Evolutionary conservation across 2,888 invertebrate genomes (phyloP).

Genomic region (Drosophila eohydei): DNA sequence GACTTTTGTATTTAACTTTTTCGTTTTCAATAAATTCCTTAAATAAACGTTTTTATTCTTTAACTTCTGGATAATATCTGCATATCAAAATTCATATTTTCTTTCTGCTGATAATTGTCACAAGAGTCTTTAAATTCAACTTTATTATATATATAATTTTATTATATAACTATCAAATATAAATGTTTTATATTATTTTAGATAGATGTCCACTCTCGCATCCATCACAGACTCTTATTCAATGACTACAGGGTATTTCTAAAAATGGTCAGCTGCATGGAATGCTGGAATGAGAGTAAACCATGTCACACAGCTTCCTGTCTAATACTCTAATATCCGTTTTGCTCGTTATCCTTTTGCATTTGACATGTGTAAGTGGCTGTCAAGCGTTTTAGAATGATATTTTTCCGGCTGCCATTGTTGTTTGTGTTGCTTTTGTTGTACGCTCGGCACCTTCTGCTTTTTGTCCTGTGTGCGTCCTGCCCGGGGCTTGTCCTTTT

Average conservation of each 20-base stretch:
- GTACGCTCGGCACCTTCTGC: constrained; percentile 58
- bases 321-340: constrained; percentile 79
- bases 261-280: constrained; percentile 47
- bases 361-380: constrained; percentile 80
- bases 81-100: too few relatives aligned
- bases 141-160: too few relatives aligned
- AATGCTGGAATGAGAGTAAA: constrained; percentile 20
- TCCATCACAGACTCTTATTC: background rate
- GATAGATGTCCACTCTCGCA: background rate
- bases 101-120: too few relatives aligned
- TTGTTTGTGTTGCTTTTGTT: constrained; percentile 17
- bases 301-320: constrained; percentile 71
- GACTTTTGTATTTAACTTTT: too few relatives aligned
- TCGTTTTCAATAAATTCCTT: too few relatives aligned
- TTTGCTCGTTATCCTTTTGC: constrained; percentile 78
- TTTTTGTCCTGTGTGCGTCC: constrained; percentile 25
- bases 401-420: constrained; percentile 64
- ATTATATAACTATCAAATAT: background rate
- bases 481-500: constrained; percentile 56
- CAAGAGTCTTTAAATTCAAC: too few relatives aligned
- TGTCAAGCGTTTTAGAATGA: constrained; percentile 78
- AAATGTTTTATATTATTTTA: background rate
- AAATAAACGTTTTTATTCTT: too few relatives aligned
- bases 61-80: too few relatives aligned
- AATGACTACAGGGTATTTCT: background rate